Evolutionary conservation across 2,113 vertebrate species (phyloP), one percentile per base, ranked within the genome.

Genomic region (Polypterus bichir): DNA sequence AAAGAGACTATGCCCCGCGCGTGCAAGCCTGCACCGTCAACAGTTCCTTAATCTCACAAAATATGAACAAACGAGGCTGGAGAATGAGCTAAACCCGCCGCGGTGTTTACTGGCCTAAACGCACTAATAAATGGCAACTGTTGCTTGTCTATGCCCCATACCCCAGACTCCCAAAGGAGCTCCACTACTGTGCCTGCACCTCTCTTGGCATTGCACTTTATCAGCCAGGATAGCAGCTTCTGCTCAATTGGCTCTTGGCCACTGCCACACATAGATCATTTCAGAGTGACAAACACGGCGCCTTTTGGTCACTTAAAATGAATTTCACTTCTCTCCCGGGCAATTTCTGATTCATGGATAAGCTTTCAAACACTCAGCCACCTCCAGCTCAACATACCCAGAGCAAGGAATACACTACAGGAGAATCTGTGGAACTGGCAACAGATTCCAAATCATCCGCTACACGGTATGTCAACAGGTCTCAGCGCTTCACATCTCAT

Each of bases 161-260:
- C 65, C 66, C 62, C 60, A 54, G 64, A 71, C 65, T 70, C 65
- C 66, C 70, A 62, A 54, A 46, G 54, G 65, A 72, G 66, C 56
- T 62, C 58, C 59, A 64, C 63, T 62, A 60, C 65, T 59, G 62
- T 70, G 54, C 8, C 68, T 63, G 62, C 61, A 66, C 64, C 68
- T 67, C 63, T 67, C 67, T 71, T 69, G 66, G 71, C 66, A 83
- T 79, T 77, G 67, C 70, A 81, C 73, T 80, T 78, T 78, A 82
- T 84, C 75, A 76, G 71, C 67, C 66, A 64, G 74, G 74, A 79
- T 80, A 78, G 81, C 71, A 71, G 77, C 73, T 76, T 68, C 58
- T 64, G 59, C 70, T 27, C 27, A 27, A 27, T 75, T 79, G 78
- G 78, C 73, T 49, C 65, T 57, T 52, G 69, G 71, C 76, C 75